A percentile compares a stretch with the other conserved stretches of the same genome.
Conservation (phyloP, 2,113 vertebrate genomes). For the Proteles cristata region DNA sequence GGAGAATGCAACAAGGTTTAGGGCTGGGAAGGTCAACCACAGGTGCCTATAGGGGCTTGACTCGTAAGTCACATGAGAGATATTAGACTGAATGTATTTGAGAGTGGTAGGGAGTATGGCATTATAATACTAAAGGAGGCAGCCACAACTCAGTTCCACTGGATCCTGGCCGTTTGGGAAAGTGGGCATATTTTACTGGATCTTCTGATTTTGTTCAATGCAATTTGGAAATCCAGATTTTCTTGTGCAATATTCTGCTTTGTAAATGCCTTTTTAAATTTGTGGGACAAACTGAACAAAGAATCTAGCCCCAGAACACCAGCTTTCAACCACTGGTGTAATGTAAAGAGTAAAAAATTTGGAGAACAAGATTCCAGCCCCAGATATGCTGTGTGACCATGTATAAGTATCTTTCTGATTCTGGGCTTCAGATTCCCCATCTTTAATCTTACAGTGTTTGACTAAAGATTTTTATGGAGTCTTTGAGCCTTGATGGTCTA, state of each 20-base stretch:
- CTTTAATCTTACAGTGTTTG: slow-evolving; percentile 2
- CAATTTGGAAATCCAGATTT: slow-evolving; percentile 36
- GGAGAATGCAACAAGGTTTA: background rate
- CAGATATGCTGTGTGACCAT: background rate
- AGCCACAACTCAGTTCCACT: background rate
- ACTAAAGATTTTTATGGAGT: background rate
- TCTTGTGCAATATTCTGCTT: background rate
- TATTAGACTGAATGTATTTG: background rate
- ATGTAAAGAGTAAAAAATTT: background rate
- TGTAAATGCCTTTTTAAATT: slow-evolving; percentile 7
- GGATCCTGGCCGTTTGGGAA: background rate
- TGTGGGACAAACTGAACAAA: background rate
- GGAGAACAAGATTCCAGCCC: background rate
- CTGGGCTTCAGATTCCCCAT: background rate
- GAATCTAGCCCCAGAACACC: background rate
- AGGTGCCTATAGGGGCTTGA: background rate
- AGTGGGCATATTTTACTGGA: background rate
- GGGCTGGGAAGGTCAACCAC: background rate
- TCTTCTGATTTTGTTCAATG: background rate
- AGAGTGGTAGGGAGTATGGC: background rate
- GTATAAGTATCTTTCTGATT: background rate
- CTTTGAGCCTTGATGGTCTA: background rate
- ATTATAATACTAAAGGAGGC: background rate
- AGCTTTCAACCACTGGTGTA: background rate
- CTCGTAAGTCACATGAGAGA: background rate